These are phyloP conservation scores for Hypomecis punctinalis DNA, from an alignment of 2,888 invertebrate genomes.

Conservation along the genomic window DNA sequence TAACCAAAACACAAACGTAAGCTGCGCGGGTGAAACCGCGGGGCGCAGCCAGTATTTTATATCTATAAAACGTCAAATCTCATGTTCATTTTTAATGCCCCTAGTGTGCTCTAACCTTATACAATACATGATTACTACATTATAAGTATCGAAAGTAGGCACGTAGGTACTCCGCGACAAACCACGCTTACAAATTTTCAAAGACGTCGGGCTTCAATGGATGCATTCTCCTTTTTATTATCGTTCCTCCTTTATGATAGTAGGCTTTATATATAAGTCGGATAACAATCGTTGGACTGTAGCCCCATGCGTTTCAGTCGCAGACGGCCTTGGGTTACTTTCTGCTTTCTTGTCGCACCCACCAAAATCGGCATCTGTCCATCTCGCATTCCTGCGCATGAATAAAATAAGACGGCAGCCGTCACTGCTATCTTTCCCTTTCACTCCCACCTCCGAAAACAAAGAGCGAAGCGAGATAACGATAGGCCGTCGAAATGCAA, in stretches of 20 bases:
- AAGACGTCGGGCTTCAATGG: constrained; percentile 56
- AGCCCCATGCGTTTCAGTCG: constrained; percentile 70
- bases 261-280: constrained; percentile 47
- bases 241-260: constrained; percentile 48
- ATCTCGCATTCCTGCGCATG: constrained; percentile 63
- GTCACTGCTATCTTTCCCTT: constrained; percentile 65
- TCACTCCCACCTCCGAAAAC: constrained; percentile 48
- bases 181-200: constrained; percentile 57
- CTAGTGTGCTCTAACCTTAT: too few species aligned
- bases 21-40: too few species aligned
- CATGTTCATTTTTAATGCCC: too few species aligned
- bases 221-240: constrained; percentile 68
- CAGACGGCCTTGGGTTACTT: constrained; percentile 62
- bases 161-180: not conserved
- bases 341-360: constrained; percentile 63
- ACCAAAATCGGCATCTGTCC: constrained; percentile 57
- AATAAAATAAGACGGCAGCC: constrained; percentile 74
- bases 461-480: constrained; percentile 58
- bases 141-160: too few species aligned
- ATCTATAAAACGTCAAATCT: too few species aligned
- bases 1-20: too few species aligned
- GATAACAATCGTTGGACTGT: constrained; percentile 76
- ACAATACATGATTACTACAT: too few species aligned
- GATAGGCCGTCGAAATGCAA: constrained; percentile 66
- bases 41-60: too few species aligned